phyloP scores from a whole-genome alignment of 2,797 vertebrate genomes.

The Intellagama lesueurii region DNA sequence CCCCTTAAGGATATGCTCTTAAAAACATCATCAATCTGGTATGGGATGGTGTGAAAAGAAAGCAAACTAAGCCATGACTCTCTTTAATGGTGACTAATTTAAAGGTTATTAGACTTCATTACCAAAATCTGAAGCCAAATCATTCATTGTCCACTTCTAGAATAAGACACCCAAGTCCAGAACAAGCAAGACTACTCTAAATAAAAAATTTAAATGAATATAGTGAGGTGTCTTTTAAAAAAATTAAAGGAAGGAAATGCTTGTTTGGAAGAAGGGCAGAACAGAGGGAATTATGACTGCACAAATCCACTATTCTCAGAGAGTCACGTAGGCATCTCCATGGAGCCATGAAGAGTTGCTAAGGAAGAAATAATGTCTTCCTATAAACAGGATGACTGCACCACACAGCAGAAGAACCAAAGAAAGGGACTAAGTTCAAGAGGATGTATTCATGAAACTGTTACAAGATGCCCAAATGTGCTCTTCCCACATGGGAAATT shows the following conservation, averaged over 20 bases:
- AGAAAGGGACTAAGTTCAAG: background rate
- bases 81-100: slow-evolving; percentile 27
- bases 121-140: background rate
- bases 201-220: background rate
- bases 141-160: background rate
- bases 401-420: background rate
- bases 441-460: background rate
- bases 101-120: background rate
- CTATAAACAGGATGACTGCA: background rate
- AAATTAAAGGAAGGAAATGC: background rate
- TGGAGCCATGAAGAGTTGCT: background rate
- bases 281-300: background rate
- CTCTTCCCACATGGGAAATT: background rate
- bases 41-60: background rate
- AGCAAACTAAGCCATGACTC: slow-evolving; percentile 19
- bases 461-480: background rate
- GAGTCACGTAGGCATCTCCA: background rate
- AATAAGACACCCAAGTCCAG: background rate
- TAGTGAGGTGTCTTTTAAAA: background rate
- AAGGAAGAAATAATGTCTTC: background rate
- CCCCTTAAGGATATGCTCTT: slow-evolving; percentile 56
- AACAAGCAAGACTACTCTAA: background rate
- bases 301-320: background rate
- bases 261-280: background rate
- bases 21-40: slow-evolving; percentile 58